phyloP scores from a whole-genome alignment of 2,113 vertebrate species.

The Amphiprion ocellaris region DNA sequence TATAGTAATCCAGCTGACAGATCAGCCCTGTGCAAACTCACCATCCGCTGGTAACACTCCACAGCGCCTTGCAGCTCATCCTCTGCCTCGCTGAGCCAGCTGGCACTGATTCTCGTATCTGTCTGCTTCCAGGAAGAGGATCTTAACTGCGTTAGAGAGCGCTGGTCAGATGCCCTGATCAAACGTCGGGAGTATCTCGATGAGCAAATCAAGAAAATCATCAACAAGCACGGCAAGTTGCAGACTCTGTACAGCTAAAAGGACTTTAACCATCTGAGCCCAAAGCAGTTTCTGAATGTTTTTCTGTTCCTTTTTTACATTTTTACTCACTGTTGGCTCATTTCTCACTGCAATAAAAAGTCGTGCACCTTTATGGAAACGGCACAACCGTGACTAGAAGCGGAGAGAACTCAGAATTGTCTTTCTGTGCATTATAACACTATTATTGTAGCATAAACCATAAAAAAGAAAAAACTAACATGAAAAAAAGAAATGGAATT shows the following conservation, averaged over 20 bases:
- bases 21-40: slow-evolving; percentile 15
- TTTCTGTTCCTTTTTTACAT: too few species aligned
- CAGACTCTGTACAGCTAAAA: not conserved
- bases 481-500: too few species aligned
- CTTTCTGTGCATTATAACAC: too few species aligned
- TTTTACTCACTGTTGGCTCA: too few species aligned
- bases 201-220: slow-evolving; percentile 98
- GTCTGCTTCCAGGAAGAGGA: slow-evolving; percentile 91
- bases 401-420: too few species aligned
- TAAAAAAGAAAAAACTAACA: too few species aligned
- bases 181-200: slow-evolving; percentile 97
- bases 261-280: too few species aligned
- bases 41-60: slow-evolving; percentile 1
- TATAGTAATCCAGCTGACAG: not conserved
- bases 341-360: too few species aligned
- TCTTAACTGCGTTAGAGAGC: slow-evolving; percentile 93
- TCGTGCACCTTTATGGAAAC: too few species aligned
- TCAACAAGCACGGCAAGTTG: slow-evolving; percentile 91
- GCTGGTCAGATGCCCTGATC: slow-evolving; percentile 96
- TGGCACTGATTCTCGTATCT: slow-evolving; percentile 48
- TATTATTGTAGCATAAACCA: too few species aligned
- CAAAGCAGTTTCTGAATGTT: too few species aligned
- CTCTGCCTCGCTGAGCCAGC: slow-evolving; percentile 9
- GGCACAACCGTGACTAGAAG: too few species aligned
- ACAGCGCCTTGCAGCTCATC: slow-evolving; percentile 4